Base-by-base conservation (phyloP, 2,888 invertebrate species). In the Idaea dimidiata region DNA sequence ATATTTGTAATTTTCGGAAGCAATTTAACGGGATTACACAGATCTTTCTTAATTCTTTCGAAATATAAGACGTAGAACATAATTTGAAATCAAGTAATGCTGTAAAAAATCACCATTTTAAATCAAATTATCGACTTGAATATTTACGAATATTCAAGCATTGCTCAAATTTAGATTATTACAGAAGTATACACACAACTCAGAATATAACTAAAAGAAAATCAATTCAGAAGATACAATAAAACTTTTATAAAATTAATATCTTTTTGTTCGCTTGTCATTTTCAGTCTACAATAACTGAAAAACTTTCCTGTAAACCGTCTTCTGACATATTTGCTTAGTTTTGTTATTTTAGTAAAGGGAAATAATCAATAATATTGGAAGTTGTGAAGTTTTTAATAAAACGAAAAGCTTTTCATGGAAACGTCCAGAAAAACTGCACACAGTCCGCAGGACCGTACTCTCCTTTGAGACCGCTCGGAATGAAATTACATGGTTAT, bases 401-500 rank as follows among this genome's bases (percentile, higher is more conserved):
- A 43, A 43, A 14, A 43, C 14, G 8, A 43, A 14, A 43, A 43
- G 43, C 43, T 63, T 66, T 74, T 31, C 16, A 58, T 63, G 57
- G 65, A 70, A 72, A 71, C 67, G 67, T 69, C 43, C 57, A 54
- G 63, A 61, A 65, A 43, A 66, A 69, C 60, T 57, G 59, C 64
- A 65, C 61, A 60, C 66, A 63, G 65, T 69, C n/a, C 32, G 62
- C 65, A 61, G 68, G 16, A 64, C 66, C 60, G 68, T 73, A 68
- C 66, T 59, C 65, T 64, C 69, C 71, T 75, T 80, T 80, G 76
- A 71, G 70, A 70, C 66, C 63, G 71, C 65, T 70, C 70, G 17
- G 63, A 75, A 77, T 79, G 65, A 68, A 79, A 77, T 79, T 78
- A 77, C 66, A 73, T 68, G 67, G 70, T 72, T 70, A 74, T 74